Evolutionary conservation across 2,797 vertebrate species (phyloP), one percentile per base, ranked within the genome.

Genomic region (Orientallactaga sibirica): DNA sequence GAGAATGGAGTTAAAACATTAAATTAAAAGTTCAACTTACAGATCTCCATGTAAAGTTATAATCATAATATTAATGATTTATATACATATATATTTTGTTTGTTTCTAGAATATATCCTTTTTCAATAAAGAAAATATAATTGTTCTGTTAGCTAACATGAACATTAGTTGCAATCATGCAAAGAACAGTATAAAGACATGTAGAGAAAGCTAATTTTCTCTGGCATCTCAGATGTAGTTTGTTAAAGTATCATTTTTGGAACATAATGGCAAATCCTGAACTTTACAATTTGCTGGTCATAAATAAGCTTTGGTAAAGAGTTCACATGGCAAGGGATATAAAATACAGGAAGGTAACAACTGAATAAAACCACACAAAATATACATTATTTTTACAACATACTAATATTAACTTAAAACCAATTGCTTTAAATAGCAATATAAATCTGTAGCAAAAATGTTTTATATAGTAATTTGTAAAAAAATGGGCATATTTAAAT

Each of bases 91-190:
- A n/a, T 55, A 6, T 71, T 86, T 84, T 75, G 52, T 82, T 41
- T 7, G 88, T 90, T 90, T 71, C 14, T 11, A 27, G 27, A 24
- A 25, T 4, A 33, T 64, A 7, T 88, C 41, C 19, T 78, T 66
- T 80, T 76, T 43, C 19, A 84, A 15, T 37, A 78, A 82, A 82
- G 27, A 20, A 64, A 78, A 82, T 48, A 48, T 0, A 62, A 19
- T 81, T 70, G 29, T 64, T 27, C 90, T 75, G 76, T 48, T 71
- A 86, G 22, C 64, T 93, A 76, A 87, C 37, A 79, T 79, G 74
- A 75, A 29, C 0, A 37, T 74, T 78, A 33, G 3, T 33, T 62
- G 2, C 29, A 77, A 81, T 3, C 37, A 3, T 66, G 0, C 14
- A 43, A 5, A 15, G 52, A 64, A 37, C 19, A 16, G 24, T 24